Conservation (phyloP, 1,140 invertebrate genomes). For the Agrilus planipennis region DNA sequence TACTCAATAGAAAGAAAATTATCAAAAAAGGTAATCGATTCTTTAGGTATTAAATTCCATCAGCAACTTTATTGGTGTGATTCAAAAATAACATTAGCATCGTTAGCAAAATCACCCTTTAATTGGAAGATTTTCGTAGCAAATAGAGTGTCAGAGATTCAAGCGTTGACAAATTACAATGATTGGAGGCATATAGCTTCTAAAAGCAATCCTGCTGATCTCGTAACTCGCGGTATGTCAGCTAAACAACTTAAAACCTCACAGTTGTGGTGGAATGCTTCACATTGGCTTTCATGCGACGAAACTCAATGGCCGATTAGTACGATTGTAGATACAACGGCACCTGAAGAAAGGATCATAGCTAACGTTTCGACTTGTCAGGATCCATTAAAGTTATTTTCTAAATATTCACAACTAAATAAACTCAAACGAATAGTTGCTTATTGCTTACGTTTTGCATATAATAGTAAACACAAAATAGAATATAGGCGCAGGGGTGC, state of each 20-base stretch:
- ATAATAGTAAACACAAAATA: not conserved
- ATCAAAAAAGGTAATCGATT: constrained; percentile 16
- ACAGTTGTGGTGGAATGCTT: constrained; percentile 31
- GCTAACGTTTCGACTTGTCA: not conserved
- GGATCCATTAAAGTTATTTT: not conserved
- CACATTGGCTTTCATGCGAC: constrained; percentile 6
- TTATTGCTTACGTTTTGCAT: not conserved
- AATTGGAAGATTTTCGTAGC: constrained; percentile 21
- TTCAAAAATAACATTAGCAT: constrained; percentile 10
- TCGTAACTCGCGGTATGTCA: constrained; percentile 31
- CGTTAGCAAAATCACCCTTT: constrained; percentile 9
- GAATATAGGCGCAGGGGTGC: not conserved
- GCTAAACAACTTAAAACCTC: constrained; percentile 16
- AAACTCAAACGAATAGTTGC: not conserved
- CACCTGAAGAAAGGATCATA: not conserved
- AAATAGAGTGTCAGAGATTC: constrained; percentile 29
- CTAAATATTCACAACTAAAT: not conserved
- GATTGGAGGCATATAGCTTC: constrained; percentile 8
- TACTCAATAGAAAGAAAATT: constrained; percentile 14
- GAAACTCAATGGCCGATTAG: not conserved
- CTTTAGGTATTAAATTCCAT: constrained; percentile 8
- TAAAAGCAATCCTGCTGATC: constrained; percentile 33
- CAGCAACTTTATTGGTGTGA: constrained; percentile 13
- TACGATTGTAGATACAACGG: too few relatives aligned
- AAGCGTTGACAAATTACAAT: constrained; percentile 25